Conservation (phyloP, 2,888 invertebrate species). For the Margaritifera margaritifera region DNA sequence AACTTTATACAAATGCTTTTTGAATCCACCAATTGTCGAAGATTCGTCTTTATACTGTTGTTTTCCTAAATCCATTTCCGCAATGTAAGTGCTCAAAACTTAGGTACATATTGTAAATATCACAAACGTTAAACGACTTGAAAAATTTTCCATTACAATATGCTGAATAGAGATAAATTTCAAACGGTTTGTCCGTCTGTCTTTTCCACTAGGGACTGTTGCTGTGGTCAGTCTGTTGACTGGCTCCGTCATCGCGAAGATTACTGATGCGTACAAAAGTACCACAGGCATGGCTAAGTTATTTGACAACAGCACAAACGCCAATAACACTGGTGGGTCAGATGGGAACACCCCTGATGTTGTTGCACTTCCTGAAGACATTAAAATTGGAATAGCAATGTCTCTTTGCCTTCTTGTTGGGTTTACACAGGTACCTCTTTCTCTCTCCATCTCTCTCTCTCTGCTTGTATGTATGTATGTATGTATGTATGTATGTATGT, state of each 20-base stretch:
- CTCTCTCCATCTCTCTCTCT: too few species aligned
- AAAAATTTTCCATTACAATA: too few species aligned
- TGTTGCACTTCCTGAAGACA: conserved; percentile 28
- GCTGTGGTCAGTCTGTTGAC: conserved; percentile 69
- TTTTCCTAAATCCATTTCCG: too few species aligned
- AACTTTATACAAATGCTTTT: too few species aligned
- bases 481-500: too few species aligned
- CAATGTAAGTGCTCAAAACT: too few species aligned
- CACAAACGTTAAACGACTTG: too few species aligned
- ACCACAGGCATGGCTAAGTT: neutral
- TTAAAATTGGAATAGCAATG: conserved; percentile 27
- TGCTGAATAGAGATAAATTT: too few species aligned
- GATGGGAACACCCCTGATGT: neutral
- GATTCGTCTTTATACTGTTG: too few species aligned
- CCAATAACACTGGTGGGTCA: conserved; percentile 4
- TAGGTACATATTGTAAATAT: too few species aligned
- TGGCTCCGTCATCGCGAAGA: conserved; percentile 54
- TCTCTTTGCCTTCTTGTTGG: conserved; percentile 30
- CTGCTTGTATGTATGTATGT: too few species aligned
- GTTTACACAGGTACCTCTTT: conserved; percentile 24
- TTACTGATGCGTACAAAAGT: conserved; percentile 16
- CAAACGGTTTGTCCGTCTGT: neutral
- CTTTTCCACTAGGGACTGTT: conserved; percentile 61
- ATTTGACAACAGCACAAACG: neutral
- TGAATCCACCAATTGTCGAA: too few species aligned